These are phyloP conservation scores for Tiphia femorata DNA, from an alignment of 2,888 invertebrate genomes.

Conservation along the genomic window DNA sequence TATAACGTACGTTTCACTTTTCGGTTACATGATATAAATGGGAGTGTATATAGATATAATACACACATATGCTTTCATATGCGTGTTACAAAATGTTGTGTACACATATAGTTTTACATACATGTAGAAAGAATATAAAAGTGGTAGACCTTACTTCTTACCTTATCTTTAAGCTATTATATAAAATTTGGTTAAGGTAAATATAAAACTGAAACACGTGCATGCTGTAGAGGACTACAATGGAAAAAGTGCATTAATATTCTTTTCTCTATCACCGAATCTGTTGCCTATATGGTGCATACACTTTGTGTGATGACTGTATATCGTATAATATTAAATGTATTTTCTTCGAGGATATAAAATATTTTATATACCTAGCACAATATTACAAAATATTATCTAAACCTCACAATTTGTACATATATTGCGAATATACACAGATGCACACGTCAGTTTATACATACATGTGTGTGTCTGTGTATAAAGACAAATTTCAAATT, in stretches of 20 bases:
- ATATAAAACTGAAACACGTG: constrained; percentile 13
- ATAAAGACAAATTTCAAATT: no score
- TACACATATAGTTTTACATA: constrained; percentile 35
- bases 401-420: no score
- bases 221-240: constrained; percentile 13
- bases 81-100: constrained; percentile 11
- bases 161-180: constrained; percentile 44
- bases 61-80: constrained; percentile 1
- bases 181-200: constrained; percentile 29
- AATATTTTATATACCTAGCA: constrained; percentile 37
- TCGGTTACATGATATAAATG: background rate
- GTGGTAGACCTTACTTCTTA: constrained; percentile 51
- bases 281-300: constrained; percentile 26
- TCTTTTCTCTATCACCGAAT: no score
- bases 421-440: constrained; percentile 25
- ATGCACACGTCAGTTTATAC: no score
- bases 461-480: no score
- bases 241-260: constrained; percentile 21
- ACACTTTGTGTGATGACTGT: constrained; percentile 23
- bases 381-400: no score
- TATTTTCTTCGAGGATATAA: constrained; percentile 47
- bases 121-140: constrained; percentile 35
- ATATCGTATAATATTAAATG: constrained; percentile 43
- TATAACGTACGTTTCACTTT: no score
- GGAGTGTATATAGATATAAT: background rate